Base-by-base conservation (phyloP, 2,888 invertebrate species). In the Dolichopus griseipennis region DNA sequence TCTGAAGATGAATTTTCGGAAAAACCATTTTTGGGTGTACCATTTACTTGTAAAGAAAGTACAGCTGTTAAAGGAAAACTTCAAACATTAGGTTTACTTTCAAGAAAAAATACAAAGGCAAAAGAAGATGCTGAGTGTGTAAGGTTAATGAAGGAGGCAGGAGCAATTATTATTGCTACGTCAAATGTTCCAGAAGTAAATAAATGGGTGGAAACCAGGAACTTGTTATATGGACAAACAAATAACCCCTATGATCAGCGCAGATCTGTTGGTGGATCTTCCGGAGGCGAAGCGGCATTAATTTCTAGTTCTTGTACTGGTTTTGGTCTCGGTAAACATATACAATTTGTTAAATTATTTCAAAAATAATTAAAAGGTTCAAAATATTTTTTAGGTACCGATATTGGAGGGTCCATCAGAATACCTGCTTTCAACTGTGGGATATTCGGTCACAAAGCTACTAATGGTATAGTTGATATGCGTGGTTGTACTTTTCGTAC, bases 181-280 rank as follows among this genome's bases (percentile, higher is more conserved):
- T 94, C 95, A n/a, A 98, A 97, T 79, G 88, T 95, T 52, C 95
- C 97, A 0, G 96, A 97, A 82, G 83, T 96, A 52, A 97, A 96
- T 82, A 87, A 95, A 82, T 97, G 97, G 93, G 83, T 70, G 71
- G 97, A 97, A 81, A 88, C 93, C 0, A 86, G 91, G 69, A 98
- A 97, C 83, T 89, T 89, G 75, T 78, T 97, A 66, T 92, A 90
- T 78, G 97, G 98, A 0, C 86, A 90, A 76, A 94, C 97, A 0
- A 88, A 87, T 75, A 98, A 98, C 84, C 95, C 97, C 0, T 96
- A 97, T 79, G 89, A 97, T 80, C 85, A 88, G 0, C 89, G 91
- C 0, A 86, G 93, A 71, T 93, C 88, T 1, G 89, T 89, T 2
- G 97, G 97, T 18, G 98, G 97, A 64, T 97, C 96, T 72, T 95